These are phyloP conservation scores for Phaethon lepturus DNA, from an alignment of 2,113 vertebrate genomes.

Conservation along the genomic window DNA sequence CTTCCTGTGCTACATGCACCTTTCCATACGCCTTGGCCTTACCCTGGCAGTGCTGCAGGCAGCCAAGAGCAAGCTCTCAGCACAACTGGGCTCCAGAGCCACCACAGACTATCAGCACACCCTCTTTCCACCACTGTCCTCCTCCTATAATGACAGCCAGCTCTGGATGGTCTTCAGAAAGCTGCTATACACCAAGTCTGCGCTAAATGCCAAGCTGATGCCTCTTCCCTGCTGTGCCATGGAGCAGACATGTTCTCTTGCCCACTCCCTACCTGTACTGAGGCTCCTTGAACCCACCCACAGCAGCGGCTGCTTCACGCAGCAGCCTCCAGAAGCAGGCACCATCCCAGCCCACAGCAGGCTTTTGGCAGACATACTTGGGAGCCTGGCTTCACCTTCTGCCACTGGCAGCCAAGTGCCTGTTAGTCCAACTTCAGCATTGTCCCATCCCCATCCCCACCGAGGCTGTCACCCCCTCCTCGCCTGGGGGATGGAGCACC, in stretches of 20 bases:
- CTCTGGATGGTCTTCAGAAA: background rate
- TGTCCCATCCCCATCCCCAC: fast-evolving
- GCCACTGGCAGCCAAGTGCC: background rate
- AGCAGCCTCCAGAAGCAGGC: background rate
- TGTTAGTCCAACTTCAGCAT: background rate
- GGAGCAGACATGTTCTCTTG: background rate
- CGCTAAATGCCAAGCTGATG: background rate
- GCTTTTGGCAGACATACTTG: fast-evolving
- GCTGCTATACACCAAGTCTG: background rate
- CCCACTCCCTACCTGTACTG: fast-evolving
- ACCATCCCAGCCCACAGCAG: background rate
- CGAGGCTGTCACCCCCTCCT: background rate
- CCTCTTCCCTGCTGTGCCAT: background rate
- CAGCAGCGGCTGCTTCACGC: background rate
- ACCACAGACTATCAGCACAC: background rate
- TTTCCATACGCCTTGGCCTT: background rate
- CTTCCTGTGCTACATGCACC: fast-evolving
- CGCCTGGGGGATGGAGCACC: fast-evolving
- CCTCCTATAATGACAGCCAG: background rate
- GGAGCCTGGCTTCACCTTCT: background rate
- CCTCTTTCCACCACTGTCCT: background rate
- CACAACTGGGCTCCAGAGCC: background rate
- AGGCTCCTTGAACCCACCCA: background rate
- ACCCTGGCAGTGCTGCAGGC: background rate
- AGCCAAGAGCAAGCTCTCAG: background rate